phyloP scores from a whole-genome alignment of 2,888 invertebrate genomes.

The Hydroisotoma schaefferi region DNA sequence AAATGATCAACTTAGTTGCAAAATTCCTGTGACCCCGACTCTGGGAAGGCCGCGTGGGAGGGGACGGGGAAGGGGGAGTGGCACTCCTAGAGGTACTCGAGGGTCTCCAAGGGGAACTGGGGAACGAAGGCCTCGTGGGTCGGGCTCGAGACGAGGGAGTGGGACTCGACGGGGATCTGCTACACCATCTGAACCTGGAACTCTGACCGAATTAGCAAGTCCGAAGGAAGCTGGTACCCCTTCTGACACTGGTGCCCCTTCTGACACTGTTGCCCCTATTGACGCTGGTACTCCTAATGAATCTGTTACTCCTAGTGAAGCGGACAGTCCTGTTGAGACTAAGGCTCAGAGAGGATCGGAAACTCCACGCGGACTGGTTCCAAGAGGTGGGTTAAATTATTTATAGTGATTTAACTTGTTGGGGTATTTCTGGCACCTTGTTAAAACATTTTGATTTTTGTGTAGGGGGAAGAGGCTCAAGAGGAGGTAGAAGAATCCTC shows the following conservation, averaged over 20 bases:
- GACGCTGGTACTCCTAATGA: not conserved
- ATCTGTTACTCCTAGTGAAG: not conserved
- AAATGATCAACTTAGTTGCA: constrained; percentile 13
- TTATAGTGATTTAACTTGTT: too few relatives aligned
- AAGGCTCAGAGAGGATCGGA: not conserved
- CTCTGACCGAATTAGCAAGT: too few relatives aligned
- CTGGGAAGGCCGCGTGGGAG: constrained; percentile 18
- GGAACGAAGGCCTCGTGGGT: constrained; percentile 10
- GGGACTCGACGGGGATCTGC: too few relatives aligned
- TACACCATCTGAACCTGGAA: too few relatives aligned
- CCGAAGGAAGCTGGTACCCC: too few relatives aligned
- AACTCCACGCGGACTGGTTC: not conserved
- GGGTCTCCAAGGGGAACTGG: constrained; percentile 23
- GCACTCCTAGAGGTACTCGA: not conserved
- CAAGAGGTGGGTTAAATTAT: too few relatives aligned
- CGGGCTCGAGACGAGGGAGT: too few relatives aligned
- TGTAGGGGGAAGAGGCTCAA: constrained; percentile 13
- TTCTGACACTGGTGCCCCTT: too few relatives aligned
- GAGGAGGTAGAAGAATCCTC: constrained; percentile 20
- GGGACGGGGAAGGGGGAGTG: constrained; percentile 25
- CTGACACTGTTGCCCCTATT: too few relatives aligned
- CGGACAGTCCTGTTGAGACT: not conserved
- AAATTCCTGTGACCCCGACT: constrained; percentile 7
- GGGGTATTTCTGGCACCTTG: too few relatives aligned
- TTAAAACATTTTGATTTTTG: too few relatives aligned